phyloP scores from a whole-genome alignment of 2,888 invertebrate species.

The Formica aserva region DNA sequence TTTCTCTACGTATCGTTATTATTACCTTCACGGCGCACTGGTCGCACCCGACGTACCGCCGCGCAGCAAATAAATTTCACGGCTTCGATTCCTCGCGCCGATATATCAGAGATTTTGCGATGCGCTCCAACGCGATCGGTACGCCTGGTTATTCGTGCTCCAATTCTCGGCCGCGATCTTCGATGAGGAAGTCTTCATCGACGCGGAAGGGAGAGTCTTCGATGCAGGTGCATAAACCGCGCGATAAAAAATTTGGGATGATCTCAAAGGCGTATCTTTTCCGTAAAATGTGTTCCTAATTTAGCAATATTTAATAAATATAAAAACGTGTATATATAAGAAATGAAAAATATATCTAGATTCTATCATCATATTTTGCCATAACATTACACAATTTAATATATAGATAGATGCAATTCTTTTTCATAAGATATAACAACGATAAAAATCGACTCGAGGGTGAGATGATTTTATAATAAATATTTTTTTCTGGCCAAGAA shows the following conservation, averaged over 20 bases:
- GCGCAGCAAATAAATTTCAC: constrained; percentile 70
- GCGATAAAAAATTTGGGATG: background rate
- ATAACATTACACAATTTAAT: background rate
- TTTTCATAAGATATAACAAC: background rate
- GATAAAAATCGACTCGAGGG: background rate
- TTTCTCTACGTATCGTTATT: constrained; percentile 63
- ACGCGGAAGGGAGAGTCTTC: background rate
- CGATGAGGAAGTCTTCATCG: constrained; percentile 6
- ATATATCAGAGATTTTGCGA: constrained; percentile 59
- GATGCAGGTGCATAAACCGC: background rate
- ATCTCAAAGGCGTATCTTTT: background rate
- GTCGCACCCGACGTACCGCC: constrained; percentile 62
- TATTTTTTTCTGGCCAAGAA: background rate
- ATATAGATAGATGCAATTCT: background rate
- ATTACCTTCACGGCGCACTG: constrained; percentile 78
- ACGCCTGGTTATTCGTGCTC: constrained; percentile 56
- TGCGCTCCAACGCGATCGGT: constrained; percentile 58
- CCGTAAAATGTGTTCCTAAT: background rate
- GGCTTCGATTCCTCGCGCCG: constrained; percentile 65
- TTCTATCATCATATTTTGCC: background rate
- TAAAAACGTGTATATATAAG: background rate
- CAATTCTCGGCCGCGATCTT: constrained; percentile 49
- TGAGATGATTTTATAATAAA: background rate
- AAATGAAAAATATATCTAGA: background rate
- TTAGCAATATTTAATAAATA: background rate